Evolutionary conservation across 2,113 vertebrate species (phyloP).

Genomic region (Trogon melanurus): DNA sequence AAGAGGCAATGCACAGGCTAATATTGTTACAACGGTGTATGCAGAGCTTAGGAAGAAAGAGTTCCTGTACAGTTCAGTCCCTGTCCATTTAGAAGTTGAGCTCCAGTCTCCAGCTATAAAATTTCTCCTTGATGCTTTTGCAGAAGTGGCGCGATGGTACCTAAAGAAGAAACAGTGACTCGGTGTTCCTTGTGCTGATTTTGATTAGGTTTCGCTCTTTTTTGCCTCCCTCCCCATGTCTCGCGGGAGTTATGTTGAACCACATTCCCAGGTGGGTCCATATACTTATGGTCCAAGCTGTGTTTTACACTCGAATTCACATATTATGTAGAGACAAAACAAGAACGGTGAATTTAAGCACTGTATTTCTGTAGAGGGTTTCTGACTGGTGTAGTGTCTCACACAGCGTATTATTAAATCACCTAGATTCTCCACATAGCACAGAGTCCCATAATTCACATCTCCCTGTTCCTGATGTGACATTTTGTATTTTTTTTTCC

Average conservation of each 20-base stretch:
- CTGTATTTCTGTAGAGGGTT: background rate
- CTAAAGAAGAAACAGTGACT: background rate
- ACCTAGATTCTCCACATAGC: background rate
- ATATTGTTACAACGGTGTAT: constrained; percentile 32
- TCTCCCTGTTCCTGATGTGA: constrained; percentile 14
- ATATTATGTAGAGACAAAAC: background rate
- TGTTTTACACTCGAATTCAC: background rate
- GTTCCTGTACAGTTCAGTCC: background rate
- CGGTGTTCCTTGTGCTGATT: background rate
- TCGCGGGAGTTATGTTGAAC: background rate
- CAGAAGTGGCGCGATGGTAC: background rate
- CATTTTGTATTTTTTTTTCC: background rate
- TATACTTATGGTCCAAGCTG: background rate
- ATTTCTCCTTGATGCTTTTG: background rate
- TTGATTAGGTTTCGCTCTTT: background rate
- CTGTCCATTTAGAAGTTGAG: background rate
- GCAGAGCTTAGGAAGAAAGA: constrained; percentile 26
- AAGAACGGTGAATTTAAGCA: fast-evolving
- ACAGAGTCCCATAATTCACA: constrained; percentile 1
- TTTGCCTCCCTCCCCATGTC: background rate
- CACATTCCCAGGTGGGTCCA: background rate
- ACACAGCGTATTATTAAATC: background rate
- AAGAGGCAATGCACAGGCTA: constrained; percentile 10
- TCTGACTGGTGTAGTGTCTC: background rate
- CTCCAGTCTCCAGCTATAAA: background rate